Percentiles rank a stretch among this genome's conserved stretches.
phyloP scores from a whole-genome alignment of 2,797 vertebrate genomes.

The Phalanger gymnotis region DNA sequence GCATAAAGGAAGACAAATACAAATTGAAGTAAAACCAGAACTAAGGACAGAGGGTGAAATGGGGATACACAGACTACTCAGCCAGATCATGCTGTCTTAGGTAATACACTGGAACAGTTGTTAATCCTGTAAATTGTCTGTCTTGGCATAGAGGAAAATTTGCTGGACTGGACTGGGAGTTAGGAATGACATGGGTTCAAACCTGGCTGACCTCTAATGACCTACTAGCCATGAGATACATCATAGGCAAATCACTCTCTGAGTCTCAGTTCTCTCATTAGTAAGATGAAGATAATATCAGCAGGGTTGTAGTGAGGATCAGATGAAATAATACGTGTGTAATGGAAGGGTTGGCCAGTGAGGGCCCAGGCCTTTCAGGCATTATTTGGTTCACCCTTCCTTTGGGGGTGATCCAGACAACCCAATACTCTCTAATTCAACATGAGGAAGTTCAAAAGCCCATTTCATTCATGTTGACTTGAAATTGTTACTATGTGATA shows the following conservation, averaged over 20 bases:
- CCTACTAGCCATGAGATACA: constrained; percentile 25
- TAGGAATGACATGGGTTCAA: constrained; percentile 32
- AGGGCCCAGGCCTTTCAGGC: background rate
- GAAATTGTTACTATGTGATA: background rate
- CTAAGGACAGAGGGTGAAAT: constrained; percentile 34
- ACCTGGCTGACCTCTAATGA: constrained; percentile 13
- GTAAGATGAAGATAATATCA: constrained; percentile 15
- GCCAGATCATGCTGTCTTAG: background rate
- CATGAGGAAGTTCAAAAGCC: background rate
- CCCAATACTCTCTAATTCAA: background rate
- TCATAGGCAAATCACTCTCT: constrained; percentile 35
- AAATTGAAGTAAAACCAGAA: constrained; percentile 21
- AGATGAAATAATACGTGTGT: constrained; percentile 49
- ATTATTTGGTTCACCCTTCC: background rate
- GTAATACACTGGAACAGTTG: background rate
- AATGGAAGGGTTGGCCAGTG: constrained; percentile 23
- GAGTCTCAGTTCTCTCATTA: constrained; percentile 38
- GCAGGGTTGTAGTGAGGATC: constrained; percentile 24
- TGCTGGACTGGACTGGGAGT: constrained; percentile 11
- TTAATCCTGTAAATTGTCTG: background rate
- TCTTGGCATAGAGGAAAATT: background rate
- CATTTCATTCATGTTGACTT: background rate
- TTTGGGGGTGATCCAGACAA: background rate
- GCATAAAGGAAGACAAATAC: constrained; percentile 29
- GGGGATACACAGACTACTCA: background rate